phyloP scores from a whole-genome alignment of 1,140 invertebrate species.

The Coelopa frigida region DNA sequence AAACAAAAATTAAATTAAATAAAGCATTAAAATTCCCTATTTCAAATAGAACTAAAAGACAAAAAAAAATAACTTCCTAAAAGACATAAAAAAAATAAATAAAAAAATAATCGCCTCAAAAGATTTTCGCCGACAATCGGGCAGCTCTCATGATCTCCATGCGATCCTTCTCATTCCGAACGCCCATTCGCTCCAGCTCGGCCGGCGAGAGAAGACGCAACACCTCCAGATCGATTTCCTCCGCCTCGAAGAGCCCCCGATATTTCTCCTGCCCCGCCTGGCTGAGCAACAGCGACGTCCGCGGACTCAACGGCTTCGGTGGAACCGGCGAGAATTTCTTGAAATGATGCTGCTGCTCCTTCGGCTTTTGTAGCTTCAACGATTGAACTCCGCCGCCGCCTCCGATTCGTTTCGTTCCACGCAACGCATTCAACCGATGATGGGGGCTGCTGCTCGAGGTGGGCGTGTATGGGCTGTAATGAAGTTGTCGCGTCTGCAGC shows the following conservation, averaged over 20 bases:
- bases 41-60: background rate
- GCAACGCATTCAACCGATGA: too few relatives aligned
- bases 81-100: background rate
- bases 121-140: background rate
- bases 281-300: background rate
- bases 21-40: background rate
- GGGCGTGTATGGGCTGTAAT: background rate
- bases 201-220: background rate
- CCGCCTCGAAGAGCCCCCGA: background rate
- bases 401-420: too few relatives aligned
- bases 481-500: background rate
- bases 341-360: background rate
- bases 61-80: conserved; percentile 1
- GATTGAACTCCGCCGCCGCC: too few relatives aligned
- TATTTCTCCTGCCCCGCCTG: background rate
- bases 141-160: background rate
- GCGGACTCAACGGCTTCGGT: background rate
- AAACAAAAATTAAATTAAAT: background rate
- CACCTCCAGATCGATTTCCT: conserved; percentile 6
- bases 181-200: conserved; percentile 7
- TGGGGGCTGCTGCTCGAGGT: background rate
- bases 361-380: background rate
- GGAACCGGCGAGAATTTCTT: conserved; percentile 1
- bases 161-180: conserved; percentile 1
- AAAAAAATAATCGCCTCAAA: background rate